A percentile compares a stretch with the other conserved stretches of the same genome.
phyloP scores from a whole-genome alignment of 2,888 invertebrate species.

The Stomorhina lunata region DNA sequence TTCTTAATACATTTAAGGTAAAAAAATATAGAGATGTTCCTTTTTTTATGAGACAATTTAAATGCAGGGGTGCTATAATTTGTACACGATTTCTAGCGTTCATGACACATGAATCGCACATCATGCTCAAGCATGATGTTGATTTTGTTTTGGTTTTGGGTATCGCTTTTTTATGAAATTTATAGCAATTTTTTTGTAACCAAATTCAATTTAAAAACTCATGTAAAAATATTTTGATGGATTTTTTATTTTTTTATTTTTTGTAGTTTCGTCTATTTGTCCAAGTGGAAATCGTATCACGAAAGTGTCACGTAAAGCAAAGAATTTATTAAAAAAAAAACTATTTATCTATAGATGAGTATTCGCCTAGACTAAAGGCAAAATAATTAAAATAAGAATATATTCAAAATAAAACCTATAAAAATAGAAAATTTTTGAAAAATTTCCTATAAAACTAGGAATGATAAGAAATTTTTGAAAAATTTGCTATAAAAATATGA shows the following conservation, averaged over 20 bases:
- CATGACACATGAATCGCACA: not conserved
- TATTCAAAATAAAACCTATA: too few species aligned
- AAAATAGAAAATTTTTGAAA: too few species aligned
- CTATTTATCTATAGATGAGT: slow-evolving; percentile 1
- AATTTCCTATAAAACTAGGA: too few species aligned
- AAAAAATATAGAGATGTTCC: not conserved
- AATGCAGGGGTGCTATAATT: not conserved
- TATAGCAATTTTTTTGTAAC: slow-evolving; percentile 31
- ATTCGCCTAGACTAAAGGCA: slow-evolving; percentile 5
- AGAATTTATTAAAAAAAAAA: slow-evolving; percentile 20
- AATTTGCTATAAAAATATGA: too few species aligned
- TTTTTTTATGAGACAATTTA: too few species aligned
- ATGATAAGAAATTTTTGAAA: too few species aligned
- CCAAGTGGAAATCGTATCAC: not conserved
- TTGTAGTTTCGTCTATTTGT: slow-evolving; percentile 33
- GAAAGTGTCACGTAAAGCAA: slow-evolving; percentile 51
- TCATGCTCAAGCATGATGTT: slow-evolving; percentile 28
- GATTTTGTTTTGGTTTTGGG: not conserved
- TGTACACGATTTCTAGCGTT: not conserved
- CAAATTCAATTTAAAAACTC: slow-evolving; percentile 29
- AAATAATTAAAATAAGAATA: too few species aligned
- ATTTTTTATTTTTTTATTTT: not conserved
- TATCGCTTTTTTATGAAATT: slow-evolving; percentile 30
- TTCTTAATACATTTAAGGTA: slow-evolving; percentile 27
- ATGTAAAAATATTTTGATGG: slow-evolving; percentile 14